A percentile compares a stretch with the other conserved stretches of the same genome.
These are phyloP conservation scores for Isichthys henryi DNA, from an alignment of 2,113 vertebrate genomes.

Conservation along the genomic window DNA sequence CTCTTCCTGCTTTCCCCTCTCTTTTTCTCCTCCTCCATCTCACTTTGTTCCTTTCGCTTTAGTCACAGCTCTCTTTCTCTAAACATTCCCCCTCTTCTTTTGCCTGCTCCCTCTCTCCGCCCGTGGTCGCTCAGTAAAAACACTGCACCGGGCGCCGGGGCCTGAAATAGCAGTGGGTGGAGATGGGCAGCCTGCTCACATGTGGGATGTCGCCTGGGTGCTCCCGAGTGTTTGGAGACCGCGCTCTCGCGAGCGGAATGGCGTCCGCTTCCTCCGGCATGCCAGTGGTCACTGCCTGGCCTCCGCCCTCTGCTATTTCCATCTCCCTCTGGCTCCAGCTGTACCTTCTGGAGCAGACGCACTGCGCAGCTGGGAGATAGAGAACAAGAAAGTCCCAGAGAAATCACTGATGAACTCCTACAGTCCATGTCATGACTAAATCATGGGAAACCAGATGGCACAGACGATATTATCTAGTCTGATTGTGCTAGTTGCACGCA, in stretches of 20 bases:
- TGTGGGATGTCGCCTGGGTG: slow-evolving; percentile 51
- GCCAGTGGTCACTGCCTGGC: slow-evolving; percentile 59
- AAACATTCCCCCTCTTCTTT: slow-evolving; percentile 26
- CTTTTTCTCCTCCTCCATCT: neutral
- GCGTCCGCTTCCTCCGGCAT: slow-evolving; percentile 62
- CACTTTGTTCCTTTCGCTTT: neutral
- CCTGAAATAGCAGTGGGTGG: slow-evolving; percentile 55
- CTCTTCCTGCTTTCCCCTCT: neutral
- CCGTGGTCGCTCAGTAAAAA: slow-evolving; percentile 48
- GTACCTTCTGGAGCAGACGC: slow-evolving; percentile 7
- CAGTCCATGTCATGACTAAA: neutral
- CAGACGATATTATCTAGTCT: slow-evolving; percentile 17
- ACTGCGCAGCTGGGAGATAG: slow-evolving; percentile 1
- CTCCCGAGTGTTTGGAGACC: slow-evolving; percentile 47
- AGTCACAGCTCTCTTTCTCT: neutral
- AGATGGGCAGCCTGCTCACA: slow-evolving; percentile 48
- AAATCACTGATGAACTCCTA: neutral
- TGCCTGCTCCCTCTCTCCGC: slow-evolving; percentile 36
- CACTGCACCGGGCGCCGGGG: slow-evolving; percentile 41
- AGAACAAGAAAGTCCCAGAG: neutral
- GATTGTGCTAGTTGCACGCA: slow-evolving; percentile 17
- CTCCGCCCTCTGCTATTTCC: slow-evolving; percentile 66
- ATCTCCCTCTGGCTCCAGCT: slow-evolving; percentile 36
- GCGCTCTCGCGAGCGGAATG: slow-evolving; percentile 48
- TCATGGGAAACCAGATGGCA: slow-evolving; percentile 4